Evolutionary conservation across 2,113 vertebrate species (phyloP), one percentile per base, ranked within the genome.

Genomic region (Merops nubicus): DNA sequence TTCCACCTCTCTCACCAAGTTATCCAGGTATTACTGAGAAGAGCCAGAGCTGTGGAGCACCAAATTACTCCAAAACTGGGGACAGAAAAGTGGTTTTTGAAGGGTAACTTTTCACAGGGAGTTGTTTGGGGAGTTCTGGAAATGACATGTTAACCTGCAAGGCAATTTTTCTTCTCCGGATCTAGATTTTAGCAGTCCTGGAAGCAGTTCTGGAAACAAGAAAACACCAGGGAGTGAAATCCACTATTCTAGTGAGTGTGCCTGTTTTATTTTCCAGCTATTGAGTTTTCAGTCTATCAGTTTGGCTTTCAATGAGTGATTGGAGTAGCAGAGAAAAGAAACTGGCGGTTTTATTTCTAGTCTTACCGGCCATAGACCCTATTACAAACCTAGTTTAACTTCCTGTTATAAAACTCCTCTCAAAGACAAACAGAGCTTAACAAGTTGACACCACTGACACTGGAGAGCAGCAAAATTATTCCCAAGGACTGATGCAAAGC

Each of bases 201-300:
- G 53, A 85, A 94, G 34, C 65, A 87, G 33, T 26, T 54, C 67
- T 67, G 94, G 76, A 91, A 87, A 84, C n/a, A 23, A 85, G 34
- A 81, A 77, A 5, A 5, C 40, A 15, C 21, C 76, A 17, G 85
- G 40, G 64, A 77, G 26, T 34, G 91, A 26, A 25, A 26, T 51
- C 16, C 95, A 50, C 56, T 98, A 97, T 85, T 98, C 97, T 34
- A 97, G 98, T 98, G 90, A 98, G 98, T 98, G 6, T n/a, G 82
- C 53, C 45, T 91, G 22, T 43, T 95, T 95, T 36, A 31, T 63
- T 85, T 11, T 48, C 38, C 3, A 1, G 29, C 31, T 85, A 85
- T 60, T 45, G 17, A 75, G n/a, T 64, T 75, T 90, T 78, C 51
- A 28, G 36, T 65, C 38, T 21, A 51, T 63, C 19, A 29, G 25